phyloP scores from a whole-genome alignment of 1,140 invertebrate species.

The Eurosta solidaginis region DNA sequence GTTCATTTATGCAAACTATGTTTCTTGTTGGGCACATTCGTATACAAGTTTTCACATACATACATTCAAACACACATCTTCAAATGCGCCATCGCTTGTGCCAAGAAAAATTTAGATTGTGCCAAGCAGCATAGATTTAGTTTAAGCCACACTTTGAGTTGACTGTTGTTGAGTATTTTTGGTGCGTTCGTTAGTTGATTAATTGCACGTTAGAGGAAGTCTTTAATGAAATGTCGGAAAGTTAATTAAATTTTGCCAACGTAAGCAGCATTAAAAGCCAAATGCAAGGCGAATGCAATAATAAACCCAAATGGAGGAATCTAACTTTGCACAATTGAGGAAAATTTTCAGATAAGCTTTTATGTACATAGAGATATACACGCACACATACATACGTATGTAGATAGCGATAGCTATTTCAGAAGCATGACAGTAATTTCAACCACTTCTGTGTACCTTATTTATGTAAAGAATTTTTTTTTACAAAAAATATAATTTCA shows the following conservation, averaged over 20 bases:
- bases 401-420: neutral
- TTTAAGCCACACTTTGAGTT: neutral
- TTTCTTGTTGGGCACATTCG: too few species aligned
- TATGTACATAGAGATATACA: too few species aligned
- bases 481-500: too few species aligned
- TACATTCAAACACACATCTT: neutral
- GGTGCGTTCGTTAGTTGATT: constrained; percentile 17
- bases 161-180: neutral
- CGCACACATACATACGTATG: neutral
- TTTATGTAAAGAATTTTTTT: neutral
- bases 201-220: neutral
- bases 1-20: too few species aligned
- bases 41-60: too few species aligned
- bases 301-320: too few species aligned
- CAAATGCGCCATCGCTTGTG: neutral
- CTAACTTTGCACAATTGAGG: too few species aligned
- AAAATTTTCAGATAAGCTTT: too few species aligned
- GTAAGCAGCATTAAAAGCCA: neutral
- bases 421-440: neutral
- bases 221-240: constrained; percentile 19
- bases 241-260: constrained; percentile 5
- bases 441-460: neutral
- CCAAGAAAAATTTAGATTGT: neutral
- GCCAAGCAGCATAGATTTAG: neutral
- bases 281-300: neutral